Conservation (phyloP, 2,797 vertebrate species). For the Sebastes vulpes region DNA sequence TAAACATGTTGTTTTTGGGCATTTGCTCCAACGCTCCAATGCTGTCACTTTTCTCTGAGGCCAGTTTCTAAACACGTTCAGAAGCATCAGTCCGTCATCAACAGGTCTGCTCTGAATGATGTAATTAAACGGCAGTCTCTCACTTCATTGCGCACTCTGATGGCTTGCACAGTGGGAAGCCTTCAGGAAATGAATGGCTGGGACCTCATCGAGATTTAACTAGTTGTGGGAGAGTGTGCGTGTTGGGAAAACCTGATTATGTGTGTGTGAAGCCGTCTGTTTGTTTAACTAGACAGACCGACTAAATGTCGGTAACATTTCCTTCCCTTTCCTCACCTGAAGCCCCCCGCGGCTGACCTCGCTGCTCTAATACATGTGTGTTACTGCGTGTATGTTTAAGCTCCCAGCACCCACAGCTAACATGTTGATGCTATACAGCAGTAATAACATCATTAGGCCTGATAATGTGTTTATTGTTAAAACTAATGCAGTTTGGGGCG, state of each 20-base stretch:
- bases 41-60: neutral
- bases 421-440: slow-evolving; percentile 45
- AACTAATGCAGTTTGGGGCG: slow-evolving; percentile 54
- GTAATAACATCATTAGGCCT: slow-evolving; percentile 71
- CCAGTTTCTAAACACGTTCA: slow-evolving; percentile 5
- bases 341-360: slow-evolving; percentile 36
- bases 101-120: slow-evolving; percentile 32
- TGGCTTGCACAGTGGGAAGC: slow-evolving; percentile 34
- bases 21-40: neutral
- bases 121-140: slow-evolving; percentile 60
- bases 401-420: slow-evolving; percentile 45
- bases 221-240: neutral
- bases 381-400: slow-evolving; percentile 42
- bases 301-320: slow-evolving; percentile 27
- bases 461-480: slow-evolving; percentile 81
- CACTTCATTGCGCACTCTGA: slow-evolving; percentile 46
- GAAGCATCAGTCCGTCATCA: slow-evolving; percentile 22
- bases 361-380: slow-evolving; percentile 38
- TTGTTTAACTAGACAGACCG: slow-evolving; percentile 9
- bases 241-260: neutral
- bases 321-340: slow-evolving; percentile 38
- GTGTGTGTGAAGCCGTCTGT: neutral
- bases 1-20: neutral
- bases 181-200: slow-evolving; percentile 43
- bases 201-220: slow-evolving; percentile 44